A percentile compares a stretch with the other conserved stretches of the same genome.
phyloP scores from a whole-genome alignment of 1,140 invertebrate genomes.

The Dysdera silvatica region DNA sequence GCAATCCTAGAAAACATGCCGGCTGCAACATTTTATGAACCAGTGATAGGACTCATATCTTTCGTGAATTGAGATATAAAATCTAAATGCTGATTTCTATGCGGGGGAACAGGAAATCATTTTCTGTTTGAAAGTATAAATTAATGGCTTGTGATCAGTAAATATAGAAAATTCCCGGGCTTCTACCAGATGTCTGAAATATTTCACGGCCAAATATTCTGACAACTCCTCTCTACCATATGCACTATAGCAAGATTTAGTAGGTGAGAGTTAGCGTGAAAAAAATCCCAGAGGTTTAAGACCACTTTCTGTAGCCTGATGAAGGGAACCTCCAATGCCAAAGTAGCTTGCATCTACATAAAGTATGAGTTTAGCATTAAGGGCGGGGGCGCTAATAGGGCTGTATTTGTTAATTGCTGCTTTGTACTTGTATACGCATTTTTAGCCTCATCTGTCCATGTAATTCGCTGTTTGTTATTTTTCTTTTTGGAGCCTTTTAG shows the following conservation, averaged over 20 bases:
- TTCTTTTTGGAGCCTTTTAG: neutral
- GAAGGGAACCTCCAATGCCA: conserved; percentile 24
- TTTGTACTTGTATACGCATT: conserved; percentile 43
- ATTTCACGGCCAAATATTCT: conserved; percentile 31
- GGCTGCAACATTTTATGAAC: conserved; percentile 37
- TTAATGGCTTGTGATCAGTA: conserved; percentile 39
- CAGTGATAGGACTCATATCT: conserved; percentile 39
- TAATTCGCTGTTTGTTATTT: neutral
- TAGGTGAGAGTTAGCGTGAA: conserved; percentile 15
- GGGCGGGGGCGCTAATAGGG: conserved; percentile 16
- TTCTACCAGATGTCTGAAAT: conserved; percentile 38
- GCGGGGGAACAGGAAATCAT: conserved; percentile 27
- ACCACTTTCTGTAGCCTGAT: conserved; percentile 7
- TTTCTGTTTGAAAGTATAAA: conserved; percentile 28
- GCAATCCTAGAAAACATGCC: conserved; percentile 19
- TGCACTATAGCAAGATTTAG: conserved; percentile 26
- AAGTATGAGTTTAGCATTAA: conserved; percentile 8
- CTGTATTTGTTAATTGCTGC: conserved; percentile 32
- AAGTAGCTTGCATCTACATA: conserved; percentile 21
- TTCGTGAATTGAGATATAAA: conserved; percentile 42
- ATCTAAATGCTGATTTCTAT: conserved; percentile 38
- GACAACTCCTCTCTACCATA: conserved; percentile 37
- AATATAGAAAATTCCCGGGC: conserved; percentile 35
- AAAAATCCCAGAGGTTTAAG: conserved; percentile 30
- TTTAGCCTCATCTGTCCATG: conserved; percentile 28